Percentiles rank a stretch among this genome's conserved stretches.
Evolutionary conservation across 2,797 vertebrate genomes (phyloP).

Genomic region (Oreochromis grahami): DNA sequence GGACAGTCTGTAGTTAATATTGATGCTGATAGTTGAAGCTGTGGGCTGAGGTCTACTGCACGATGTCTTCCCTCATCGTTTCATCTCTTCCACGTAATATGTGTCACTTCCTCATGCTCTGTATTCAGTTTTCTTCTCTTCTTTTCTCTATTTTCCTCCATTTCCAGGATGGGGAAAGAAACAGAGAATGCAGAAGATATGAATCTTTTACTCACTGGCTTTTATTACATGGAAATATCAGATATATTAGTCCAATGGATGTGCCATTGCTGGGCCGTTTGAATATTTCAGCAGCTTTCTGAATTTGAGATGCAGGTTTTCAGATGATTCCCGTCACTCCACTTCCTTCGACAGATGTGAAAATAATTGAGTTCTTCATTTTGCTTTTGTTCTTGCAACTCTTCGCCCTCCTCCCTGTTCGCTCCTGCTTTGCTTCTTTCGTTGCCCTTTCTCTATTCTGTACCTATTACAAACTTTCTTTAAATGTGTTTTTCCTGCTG

Average conservation of each 20-base stretch:
- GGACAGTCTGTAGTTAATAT: neutral
- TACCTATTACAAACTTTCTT: neutral
- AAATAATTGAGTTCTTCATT: slow-evolving; percentile 43
- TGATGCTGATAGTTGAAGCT: neutral
- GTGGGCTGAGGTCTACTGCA: neutral
- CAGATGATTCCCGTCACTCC: slow-evolving; percentile 2
- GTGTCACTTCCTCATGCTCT: neutral
- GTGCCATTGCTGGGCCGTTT: slow-evolving; percentile 32
- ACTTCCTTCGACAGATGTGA: slow-evolving; percentile 20
- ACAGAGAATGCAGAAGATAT: neutral
- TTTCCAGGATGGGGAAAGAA: neutral
- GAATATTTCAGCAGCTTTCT: slow-evolving; percentile 55
- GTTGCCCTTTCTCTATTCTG: neutral
- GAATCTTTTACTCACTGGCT: slow-evolving; percentile 46
- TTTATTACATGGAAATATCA: slow-evolving; percentile 54
- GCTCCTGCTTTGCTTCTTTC: neutral
- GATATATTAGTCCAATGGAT: slow-evolving; percentile 50
- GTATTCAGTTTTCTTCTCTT: neutral
- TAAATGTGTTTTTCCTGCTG: neutral
- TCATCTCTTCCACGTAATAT: neutral
- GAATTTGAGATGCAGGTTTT: slow-evolving; percentile 45
- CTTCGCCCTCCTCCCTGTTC: neutral
- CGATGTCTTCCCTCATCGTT: neutral
- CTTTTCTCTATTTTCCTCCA: neutral
- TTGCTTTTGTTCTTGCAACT: slow-evolving; percentile 22